Evolutionary conservation across 2,113 vertebrate genomes (phyloP), one percentile per base, ranked within the genome.

Genomic region (Larimichthys crocea): DNA sequence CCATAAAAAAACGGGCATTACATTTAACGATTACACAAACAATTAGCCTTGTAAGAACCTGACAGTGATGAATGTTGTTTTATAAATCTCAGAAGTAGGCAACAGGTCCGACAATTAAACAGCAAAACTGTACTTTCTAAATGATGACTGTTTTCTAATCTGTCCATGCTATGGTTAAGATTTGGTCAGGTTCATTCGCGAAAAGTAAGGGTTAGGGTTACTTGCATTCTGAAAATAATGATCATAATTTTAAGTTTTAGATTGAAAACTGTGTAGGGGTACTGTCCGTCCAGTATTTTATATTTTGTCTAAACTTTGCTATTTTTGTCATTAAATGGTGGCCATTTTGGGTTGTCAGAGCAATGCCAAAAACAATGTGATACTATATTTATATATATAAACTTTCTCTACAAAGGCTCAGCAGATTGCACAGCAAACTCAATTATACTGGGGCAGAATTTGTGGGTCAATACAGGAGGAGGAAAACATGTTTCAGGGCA

Each of bases 401-500:
- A 55, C 50, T 9, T 19, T 2, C 24, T 49, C 19, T 16, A 2
- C 4, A 31, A 44, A 46, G 42, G 55, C 62, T 69, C 31, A 26
- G 2, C 3, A 31, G 55, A 74, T 69, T 62, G 40, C 40, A 68
- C 26, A 44, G 4, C 46, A 40, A 14, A 26, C 15, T 57, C 24
- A 74, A 4, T 50, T 65, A 60, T 15, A 31, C 44, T 2, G 2
- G 20, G 19, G 40, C 22, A 31, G 1, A 72, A 61, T 63, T 49
- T 79, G 6, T 79, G 19, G 57, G 56, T 44, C 14, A 2, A 35
- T 24, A 69, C 20, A 60, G 35, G 22, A 73, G n/a, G 8, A 65
- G 44, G 22, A 56, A 75, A 71, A 14, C n/a, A 22, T 19, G 50
- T 70, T 57, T 61, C 17, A 61, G 20, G 60, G 35, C 14, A 73